phyloP scores from a whole-genome alignment of 2,888 invertebrate genomes.

The Bellardia bayeri region DNA sequence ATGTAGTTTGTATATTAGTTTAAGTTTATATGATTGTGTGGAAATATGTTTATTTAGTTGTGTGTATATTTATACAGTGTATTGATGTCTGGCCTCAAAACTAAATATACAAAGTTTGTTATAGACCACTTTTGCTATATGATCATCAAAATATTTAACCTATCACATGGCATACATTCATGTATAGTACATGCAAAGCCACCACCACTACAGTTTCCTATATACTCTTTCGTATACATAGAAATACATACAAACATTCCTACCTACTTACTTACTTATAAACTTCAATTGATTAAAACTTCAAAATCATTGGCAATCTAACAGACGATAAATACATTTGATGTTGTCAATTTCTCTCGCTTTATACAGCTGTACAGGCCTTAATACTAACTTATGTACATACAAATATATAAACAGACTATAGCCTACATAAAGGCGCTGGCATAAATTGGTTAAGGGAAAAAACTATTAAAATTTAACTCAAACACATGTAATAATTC shows the following conservation, averaged over 20 bases:
- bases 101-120: slow-evolving; percentile 22
- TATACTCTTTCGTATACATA: neutral
- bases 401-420: neutral
- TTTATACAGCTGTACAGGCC: neutral
- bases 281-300: slow-evolving; percentile 63
- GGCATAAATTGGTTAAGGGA: no score
- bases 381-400: neutral
- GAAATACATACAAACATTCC: neutral
- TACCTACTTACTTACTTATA: slow-evolving; percentile 12
- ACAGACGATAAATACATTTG: slow-evolving; percentile 61
- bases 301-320: slow-evolving; percentile 64
- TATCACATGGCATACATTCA: slow-evolving; percentile 13
- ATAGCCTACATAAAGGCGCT: neutral
- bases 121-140: slow-evolving; percentile 27
- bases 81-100: slow-evolving; percentile 41
- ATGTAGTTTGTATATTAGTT: slow-evolving; percentile 13
- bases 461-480: neutral
- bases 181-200: neutral
- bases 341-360: slow-evolving; percentile 52
- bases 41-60: neutral
- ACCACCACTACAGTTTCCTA: neutral
- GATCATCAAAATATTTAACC: slow-evolving; percentile 51
- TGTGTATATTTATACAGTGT: neutral
- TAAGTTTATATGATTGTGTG: neutral
- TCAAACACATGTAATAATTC: no score